These are phyloP conservation scores for Mus spicilegus DNA, from an alignment of 2,113 vertebrate genomes.

Conservation along the genomic window DNA sequence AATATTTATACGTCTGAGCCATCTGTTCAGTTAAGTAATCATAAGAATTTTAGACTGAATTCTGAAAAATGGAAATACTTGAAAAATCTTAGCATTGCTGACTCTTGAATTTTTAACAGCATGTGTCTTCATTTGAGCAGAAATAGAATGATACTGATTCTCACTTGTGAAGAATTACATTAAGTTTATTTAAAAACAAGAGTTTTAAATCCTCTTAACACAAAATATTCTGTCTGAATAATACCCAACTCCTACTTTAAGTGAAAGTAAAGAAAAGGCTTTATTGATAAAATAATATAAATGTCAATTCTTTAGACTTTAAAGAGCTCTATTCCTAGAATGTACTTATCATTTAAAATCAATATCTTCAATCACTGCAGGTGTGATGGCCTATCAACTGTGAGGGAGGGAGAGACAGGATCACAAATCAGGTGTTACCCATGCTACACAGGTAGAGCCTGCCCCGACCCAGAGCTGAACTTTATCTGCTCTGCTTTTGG, in stretches of 20 bases:
- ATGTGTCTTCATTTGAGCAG: slow-evolving; percentile 46
- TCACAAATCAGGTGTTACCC: not conserved
- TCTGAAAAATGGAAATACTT: slow-evolving; percentile 66
- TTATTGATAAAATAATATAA: not conserved
- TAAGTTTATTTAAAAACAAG: not conserved
- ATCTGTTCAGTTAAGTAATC: slow-evolving; percentile 70
- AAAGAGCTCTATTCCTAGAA: not conserved
- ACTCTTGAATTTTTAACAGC: slow-evolving; percentile 19
- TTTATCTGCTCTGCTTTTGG: not conserved
- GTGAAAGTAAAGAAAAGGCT: not conserved
- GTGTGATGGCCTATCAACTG: not conserved
- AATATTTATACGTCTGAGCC: slow-evolving; percentile 74
- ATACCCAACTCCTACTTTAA: not conserved
- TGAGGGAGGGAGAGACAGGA: not conserved
- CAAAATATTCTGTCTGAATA: not conserved
- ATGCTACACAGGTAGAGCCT: not conserved
- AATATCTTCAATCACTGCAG: not conserved
- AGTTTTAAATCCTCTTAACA: slow-evolving; percentile 31
- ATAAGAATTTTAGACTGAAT: slow-evolving; percentile 61
- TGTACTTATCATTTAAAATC: slow-evolving; percentile 40
- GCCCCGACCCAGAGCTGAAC: not conserved
- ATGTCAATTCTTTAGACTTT: not conserved
- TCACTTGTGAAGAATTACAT: slow-evolving; percentile 49
- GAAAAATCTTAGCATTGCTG: slow-evolving; percentile 64
- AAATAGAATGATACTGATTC: slow-evolving; percentile 30